A percentile compares a stretch with the other conserved stretches of the same genome.
Conservation (phyloP, 2,797 vertebrate genomes). For the Monodelphis domestica region DNA sequence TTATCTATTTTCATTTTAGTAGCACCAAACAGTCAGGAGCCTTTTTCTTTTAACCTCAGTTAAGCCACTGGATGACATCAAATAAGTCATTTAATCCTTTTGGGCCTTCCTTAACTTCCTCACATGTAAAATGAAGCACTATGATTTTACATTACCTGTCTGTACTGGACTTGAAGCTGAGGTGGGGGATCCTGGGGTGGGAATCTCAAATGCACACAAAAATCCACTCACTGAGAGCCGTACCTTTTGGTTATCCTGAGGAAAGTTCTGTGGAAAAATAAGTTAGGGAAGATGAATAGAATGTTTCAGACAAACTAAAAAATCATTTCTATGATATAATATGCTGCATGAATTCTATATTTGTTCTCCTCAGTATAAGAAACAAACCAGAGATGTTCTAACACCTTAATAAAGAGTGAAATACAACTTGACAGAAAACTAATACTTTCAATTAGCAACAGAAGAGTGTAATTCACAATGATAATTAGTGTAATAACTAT, state of each 20-base stretch:
- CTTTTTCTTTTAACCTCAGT: background rate
- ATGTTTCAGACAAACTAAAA: slow-evolving; percentile 35
- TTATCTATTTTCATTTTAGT: slow-evolving; percentile 2
- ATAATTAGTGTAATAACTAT: background rate
- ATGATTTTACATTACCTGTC: slow-evolving; percentile 86
- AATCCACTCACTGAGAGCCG: slow-evolving; percentile 94
- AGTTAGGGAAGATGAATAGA: slow-evolving; percentile 2
- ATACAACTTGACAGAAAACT: slow-evolving; percentile 27
- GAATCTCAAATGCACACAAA: slow-evolving; percentile 97
- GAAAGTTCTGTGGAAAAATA: slow-evolving; percentile 91
- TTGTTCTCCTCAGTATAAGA: slow-evolving; percentile 13
- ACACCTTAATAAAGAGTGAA: slow-evolving; percentile 33
- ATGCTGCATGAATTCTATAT: slow-evolving; percentile 21
- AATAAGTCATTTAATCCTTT: slow-evolving; percentile 26
- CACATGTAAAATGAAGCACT: slow-evolving; percentile 47
- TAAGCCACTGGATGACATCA: slow-evolving; percentile 28
- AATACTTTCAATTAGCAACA: slow-evolving; percentile 4
- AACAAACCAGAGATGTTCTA: slow-evolving; percentile 16
- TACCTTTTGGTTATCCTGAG: slow-evolving; percentile 98
- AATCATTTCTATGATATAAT: slow-evolving; percentile 47
- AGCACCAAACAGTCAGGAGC: slow-evolving; percentile 35
- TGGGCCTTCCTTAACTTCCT: slow-evolving; percentile 48
- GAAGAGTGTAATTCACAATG: background rate
- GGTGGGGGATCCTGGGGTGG: slow-evolving; percentile 93
- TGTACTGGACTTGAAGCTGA: slow-evolving; percentile 90